Evolutionary conservation across 2,113 vertebrate species (phyloP), one percentile per base, ranked within the genome.

Genomic region (Falcunculus frontatus): DNA sequence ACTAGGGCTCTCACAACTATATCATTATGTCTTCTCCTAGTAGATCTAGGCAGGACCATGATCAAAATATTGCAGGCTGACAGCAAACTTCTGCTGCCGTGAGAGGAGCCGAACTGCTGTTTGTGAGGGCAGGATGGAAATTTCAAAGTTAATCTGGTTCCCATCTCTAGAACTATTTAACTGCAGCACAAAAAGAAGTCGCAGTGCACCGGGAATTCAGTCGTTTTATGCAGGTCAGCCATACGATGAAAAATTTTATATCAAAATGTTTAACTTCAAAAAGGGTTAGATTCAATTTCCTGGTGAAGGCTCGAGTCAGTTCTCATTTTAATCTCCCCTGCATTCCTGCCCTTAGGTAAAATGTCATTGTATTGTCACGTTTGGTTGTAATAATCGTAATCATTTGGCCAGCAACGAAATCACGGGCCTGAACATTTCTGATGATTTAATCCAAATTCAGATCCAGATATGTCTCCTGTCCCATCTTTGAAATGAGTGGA

Each of bases 241-340:
- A 72, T 64, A 93, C 1, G 3, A 93, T 95, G 90, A 94, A 95
- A 94, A 94, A 86, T n/a, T 93, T 94, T 85, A 84, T 94, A 96
- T 94, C 93, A 96, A 94, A 95, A 94, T 81, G 85, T 70, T 93
- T 96, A 77, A 90, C 96, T 97, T 97, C 95, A 94, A 95, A 97
- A 84, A 90, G 88, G 49, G 47, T 90, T 94, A 90, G 83, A 94
- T 88, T 94, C 68, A 90, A 95, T 96, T 94, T 95, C 83, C 90
- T 84, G 64, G 76, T 93, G 85, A 72, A 96, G 69, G 41, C 79
- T 89, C 0, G 8, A 94, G 88, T 90, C 88, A 64, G 76, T 94
- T 93, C 76, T 93, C 86, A 90, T 96, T 95, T 96, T 93, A 92
- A 95, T 86, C 96, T 93, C 92, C 84, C 88, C 88, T 90, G 69